Evolutionary conservation across 2,113 vertebrate species (phyloP).

Genomic region (Chlamydotis undulata): DNA sequence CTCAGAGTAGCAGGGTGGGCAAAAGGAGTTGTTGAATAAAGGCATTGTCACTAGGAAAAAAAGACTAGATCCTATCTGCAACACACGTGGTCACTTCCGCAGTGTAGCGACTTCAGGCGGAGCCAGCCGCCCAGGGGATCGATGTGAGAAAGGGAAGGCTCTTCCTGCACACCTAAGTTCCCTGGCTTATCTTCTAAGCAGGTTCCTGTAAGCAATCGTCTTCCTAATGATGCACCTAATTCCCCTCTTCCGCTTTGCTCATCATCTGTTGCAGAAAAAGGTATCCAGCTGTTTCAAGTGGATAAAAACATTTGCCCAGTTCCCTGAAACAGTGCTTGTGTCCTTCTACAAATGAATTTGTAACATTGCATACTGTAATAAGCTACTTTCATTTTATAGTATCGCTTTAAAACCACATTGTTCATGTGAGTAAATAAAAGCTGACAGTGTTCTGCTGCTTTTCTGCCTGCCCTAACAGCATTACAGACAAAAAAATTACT

Average conservation of each 20-base stretch:
- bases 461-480: not conserved
- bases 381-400: not conserved
- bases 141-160: not conserved
- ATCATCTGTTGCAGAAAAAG: not conserved
- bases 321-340: not conserved
- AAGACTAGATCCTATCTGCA: not conserved
- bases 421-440: not conserved
- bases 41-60: not conserved
- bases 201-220: not conserved
- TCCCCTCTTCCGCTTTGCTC: not conserved
- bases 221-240: not conserved
- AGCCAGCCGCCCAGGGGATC: not conserved
- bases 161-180: not conserved
- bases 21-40: not conserved
- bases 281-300: not conserved
- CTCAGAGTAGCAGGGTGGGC: not conserved
- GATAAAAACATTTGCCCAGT: not conserved
- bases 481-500: not conserved
- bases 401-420: not conserved
- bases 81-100: not conserved
- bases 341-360: not conserved
- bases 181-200: not conserved
- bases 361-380: not conserved
- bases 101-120: not conserved
- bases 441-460: not conserved